These are phyloP conservation scores for Poecilia wingei DNA, from an alignment of 2,797 vertebrate species.

Conservation along the genomic window DNA sequence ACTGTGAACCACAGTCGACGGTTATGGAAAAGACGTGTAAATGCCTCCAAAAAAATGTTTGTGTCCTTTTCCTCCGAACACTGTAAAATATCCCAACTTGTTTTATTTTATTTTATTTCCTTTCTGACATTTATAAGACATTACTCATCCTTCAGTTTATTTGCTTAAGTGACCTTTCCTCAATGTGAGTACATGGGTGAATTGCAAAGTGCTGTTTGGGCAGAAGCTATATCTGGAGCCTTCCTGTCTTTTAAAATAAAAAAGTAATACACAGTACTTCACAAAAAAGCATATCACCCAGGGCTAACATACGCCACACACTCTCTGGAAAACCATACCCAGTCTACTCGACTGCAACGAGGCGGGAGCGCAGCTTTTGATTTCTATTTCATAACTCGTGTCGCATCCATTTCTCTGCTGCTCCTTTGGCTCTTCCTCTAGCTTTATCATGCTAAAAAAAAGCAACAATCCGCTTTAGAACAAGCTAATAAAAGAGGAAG, in stretches of 20 bases:
- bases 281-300: slow-evolving; percentile 67
- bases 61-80: slow-evolving; percentile 9
- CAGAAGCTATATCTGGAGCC: slow-evolving; percentile 60
- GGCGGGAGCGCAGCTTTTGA: slow-evolving; percentile 60
- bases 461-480: slow-evolving; percentile 54
- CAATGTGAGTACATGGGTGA: slow-evolving; percentile 53
- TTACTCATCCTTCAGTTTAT: slow-evolving; percentile 39
- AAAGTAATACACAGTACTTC: slow-evolving; percentile 40
- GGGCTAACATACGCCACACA: slow-evolving; percentile 64
- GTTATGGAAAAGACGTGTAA: slow-evolving; percentile 45
- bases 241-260: slow-evolving; percentile 60
- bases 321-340: slow-evolving; percentile 54
- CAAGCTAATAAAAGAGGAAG: slow-evolving; percentile 46
- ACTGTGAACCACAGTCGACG: slow-evolving; percentile 44
- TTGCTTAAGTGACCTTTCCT: slow-evolving; percentile 33
- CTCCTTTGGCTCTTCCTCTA: slow-evolving; percentile 58
- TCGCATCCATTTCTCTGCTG: slow-evolving; percentile 54
- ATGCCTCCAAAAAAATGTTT: slow-evolving; percentile 22
- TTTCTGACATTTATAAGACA: slow-evolving; percentile 44
- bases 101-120: slow-evolving; percentile 29
- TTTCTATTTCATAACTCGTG: slow-evolving; percentile 73
- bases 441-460: slow-evolving; percentile 28
- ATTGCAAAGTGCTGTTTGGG: slow-evolving; percentile 66
- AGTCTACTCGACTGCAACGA: slow-evolving; percentile 42
- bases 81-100: slow-evolving; percentile 28